Evolutionary conservation across 2,888 invertebrate species (phyloP), one percentile per base, ranked within the genome.

Genomic region (Spisula solida): DNA sequence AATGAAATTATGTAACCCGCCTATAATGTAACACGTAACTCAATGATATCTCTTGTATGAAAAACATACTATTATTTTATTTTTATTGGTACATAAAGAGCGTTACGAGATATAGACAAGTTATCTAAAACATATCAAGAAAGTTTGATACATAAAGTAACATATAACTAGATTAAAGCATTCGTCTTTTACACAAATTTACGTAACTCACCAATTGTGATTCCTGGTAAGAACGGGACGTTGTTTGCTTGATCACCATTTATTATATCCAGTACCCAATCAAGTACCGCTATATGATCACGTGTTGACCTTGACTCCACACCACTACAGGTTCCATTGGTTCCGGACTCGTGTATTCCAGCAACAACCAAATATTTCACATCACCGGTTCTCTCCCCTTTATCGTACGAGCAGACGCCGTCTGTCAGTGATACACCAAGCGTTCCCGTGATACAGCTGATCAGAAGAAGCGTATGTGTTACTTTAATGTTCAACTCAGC

Each of bases 341-440:
- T 78, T 16, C 81, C 70, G 8, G 70, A 60, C 25, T 85, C 87
- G 48, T 88, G 90, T 78, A 92, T 84, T n/a, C 88, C 92, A 48
- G 89, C 90, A 29, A 91, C 34, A 78, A 91, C 88, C 4, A 89
- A 85, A 16, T 89, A 41, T 66, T 87, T 90, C 14, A 91, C 55
- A 25, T 56, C 56, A 1, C 92, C 92, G 48, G 88, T 34, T 34
- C 83, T 48, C 41, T 82, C 82, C 88, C 86, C 89, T 56, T 87
- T 90, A 84, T 88, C 80, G 86, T 90, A 89, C 4, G 60, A 66
- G n/a, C 90, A 92, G 0, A 29, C 56, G 29, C 88, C 90, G 60
- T 91, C 82, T n/a, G 82, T 81, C 12, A 89, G 47, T 31, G 75
- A 34, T 5, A 75, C 16, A 31, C 75, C 34, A 18, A 18, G 8